phyloP scores from a whole-genome alignment of 1,140 invertebrate species.

The Trichonephila clavata region DNA sequence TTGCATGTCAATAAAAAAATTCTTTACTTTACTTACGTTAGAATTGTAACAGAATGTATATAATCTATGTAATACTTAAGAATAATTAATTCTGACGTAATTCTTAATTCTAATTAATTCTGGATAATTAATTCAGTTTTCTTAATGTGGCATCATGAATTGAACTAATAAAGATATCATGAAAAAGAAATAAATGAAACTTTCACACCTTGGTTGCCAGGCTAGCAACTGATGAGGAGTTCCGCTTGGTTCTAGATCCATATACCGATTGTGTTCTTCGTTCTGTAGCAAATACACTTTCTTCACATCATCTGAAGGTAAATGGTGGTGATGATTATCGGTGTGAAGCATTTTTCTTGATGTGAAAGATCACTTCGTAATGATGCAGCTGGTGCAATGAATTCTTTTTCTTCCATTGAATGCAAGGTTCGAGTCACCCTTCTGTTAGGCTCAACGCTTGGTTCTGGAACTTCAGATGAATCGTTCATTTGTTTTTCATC shows the following conservation, averaged over 20 bases:
- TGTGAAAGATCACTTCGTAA: constrained; percentile 51
- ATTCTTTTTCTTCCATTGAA: constrained; percentile 5
- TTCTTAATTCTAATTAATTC: no score
- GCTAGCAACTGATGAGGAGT: constrained; percentile 65
- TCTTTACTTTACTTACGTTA: no score
- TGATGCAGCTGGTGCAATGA: constrained; percentile 1
- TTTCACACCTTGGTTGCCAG: constrained; percentile 59
- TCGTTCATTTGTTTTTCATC: neutral
- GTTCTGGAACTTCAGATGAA: neutral
- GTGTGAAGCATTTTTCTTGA: constrained; percentile 10
- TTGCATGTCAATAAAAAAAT: no score
- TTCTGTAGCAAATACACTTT: constrained; percentile 54
- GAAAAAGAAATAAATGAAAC: constrained; percentile 19
- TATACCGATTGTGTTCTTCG: constrained; percentile 18
- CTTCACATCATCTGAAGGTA: constrained; percentile 46
- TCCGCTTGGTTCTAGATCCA: constrained; percentile 27
- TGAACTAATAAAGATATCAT: no score
- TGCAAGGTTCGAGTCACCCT: neutral
- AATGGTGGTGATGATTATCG: neutral
- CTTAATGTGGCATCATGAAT: no score
- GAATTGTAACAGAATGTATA: no score
- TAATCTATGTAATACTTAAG: no score
- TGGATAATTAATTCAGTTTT: no score
- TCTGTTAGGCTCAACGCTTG: neutral
- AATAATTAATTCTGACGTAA: no score